These are phyloP conservation scores for Lasioglossum oenotherae DNA, from an alignment of 2,888 invertebrate species.

Conservation along the genomic window DNA sequence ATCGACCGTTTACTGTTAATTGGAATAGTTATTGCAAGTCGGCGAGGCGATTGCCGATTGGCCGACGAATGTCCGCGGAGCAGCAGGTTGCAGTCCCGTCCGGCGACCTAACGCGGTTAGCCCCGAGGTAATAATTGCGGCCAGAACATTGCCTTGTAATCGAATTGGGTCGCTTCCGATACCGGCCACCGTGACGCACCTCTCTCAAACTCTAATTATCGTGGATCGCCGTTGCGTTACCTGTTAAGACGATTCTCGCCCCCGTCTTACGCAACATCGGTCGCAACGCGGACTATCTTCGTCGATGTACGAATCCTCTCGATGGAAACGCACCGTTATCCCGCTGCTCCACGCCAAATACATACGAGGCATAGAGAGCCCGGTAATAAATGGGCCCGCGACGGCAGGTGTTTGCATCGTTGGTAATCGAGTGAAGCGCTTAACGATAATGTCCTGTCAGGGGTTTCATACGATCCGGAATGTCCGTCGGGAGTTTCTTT, in stretches of 20 bases:
- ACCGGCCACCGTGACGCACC: conserved; percentile 31
- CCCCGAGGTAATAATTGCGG: conserved; percentile 66
- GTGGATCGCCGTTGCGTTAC: conserved; percentile 43
- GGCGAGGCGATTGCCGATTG: conserved; percentile 28
- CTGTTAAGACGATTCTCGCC: conserved; percentile 45
- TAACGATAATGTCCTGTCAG: conserved; percentile 13
- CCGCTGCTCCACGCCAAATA: background rate
- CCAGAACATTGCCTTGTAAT: conserved; percentile 64
- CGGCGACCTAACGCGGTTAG: conserved; percentile 65
- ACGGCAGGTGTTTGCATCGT: conserved; percentile 41
- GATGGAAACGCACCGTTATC: conserved; percentile 8
- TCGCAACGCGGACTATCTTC: background rate
- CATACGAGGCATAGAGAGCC: conserved; percentile 11
- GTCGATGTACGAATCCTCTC: background rate
- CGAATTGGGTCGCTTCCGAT: conserved; percentile 60
- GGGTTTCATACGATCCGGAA: background rate
- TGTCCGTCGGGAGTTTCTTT: background rate
- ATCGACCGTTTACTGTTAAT: conserved; percentile 49
- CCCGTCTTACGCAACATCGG: conserved; percentile 37
- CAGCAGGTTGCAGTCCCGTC: conserved; percentile 53
- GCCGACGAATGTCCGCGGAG: conserved; percentile 15
- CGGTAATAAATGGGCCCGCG: conserved; percentile 26
- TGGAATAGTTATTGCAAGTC: conserved; percentile 51
- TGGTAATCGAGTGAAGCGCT: conserved; percentile 27
- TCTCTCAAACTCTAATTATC: conserved; percentile 61